A percentile compares a stretch with the other conserved stretches of the same genome.
Conservation (phyloP, 1,140 invertebrate species). For the Sarcophaga bullata region DNA sequence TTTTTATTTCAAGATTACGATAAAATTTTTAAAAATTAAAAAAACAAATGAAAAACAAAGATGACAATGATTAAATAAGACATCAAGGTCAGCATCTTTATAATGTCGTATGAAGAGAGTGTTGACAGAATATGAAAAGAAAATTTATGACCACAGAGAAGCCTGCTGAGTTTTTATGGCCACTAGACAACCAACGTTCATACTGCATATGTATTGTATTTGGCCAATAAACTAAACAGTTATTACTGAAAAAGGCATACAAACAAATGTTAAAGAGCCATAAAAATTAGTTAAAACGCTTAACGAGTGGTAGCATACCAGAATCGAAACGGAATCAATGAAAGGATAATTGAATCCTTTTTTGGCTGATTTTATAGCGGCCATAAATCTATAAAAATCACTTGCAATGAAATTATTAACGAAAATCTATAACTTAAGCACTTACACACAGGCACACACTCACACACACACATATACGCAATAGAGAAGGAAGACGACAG, state of each 20-base stretch:
- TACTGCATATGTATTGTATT: not conserved
- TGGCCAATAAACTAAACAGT: conserved; percentile 7
- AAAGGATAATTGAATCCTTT: conserved; percentile 51
- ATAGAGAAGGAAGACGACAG: not conserved
- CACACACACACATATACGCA: too few species aligned
- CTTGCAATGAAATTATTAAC: conserved; percentile 36
- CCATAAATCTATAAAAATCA: conserved; percentile 49
- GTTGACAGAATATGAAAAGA: not conserved
- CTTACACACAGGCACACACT: not conserved
- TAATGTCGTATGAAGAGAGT: not conserved
- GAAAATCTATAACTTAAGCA: conserved; percentile 21
- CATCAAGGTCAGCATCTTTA: not conserved
- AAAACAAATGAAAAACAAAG: not conserved
- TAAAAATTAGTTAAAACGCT: conserved; percentile 4
- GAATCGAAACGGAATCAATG: not conserved
- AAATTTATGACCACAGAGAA: conserved; percentile 16
- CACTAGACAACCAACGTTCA: not conserved
- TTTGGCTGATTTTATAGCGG: conserved; percentile 45
- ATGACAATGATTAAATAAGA: not conserved
- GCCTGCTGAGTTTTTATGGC: conserved; percentile 33
- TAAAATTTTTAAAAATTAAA: not conserved
- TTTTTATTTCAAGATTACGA: not conserved
- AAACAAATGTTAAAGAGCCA: not conserved
- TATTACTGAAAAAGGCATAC: not conserved
- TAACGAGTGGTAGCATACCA: not conserved